Evolutionary conservation across 2,888 invertebrate species (phyloP), one percentile per base, ranked within the genome.

Genomic region (Mythimna albipuncta): DNA sequence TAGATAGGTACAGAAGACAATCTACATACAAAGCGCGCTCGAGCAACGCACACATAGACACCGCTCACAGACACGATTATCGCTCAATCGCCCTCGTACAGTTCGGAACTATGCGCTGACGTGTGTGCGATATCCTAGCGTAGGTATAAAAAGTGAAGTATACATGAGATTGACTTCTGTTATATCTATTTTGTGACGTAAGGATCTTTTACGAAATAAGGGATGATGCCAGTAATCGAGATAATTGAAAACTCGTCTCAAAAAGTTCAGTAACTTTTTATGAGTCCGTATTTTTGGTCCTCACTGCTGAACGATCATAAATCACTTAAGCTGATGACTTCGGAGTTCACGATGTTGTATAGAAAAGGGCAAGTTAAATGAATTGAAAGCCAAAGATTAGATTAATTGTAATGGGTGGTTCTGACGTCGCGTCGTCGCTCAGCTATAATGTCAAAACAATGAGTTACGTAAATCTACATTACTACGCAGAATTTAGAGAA

Each of bases 211-310:
- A n/a, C 5, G 9, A 21, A 50, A 69, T 9, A 41, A 13, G 13
- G 2, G 0, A 38, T 10, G 7, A 13, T 13, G 7, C 32, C 13
- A 47, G 13, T 59, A 54, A 73, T 65, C 26, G 57, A 38, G 57
- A 54, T 59, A 79, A 75, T 54, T 64, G 38, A 63, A 54, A 58
- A 55, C 2, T 10, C 26, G 26, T 52, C 50, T 41, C 32, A 64
- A 55, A 79, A 72, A 41, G 4, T 50, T 47, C 10, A 9, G 44
- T 10, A 78, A 59, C 26, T 71, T 78, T 78, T 71, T 71, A 78
- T 47, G 55, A 62, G 13, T 35, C 11, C 19, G 21, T 47, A 26
- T 72, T 47, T 71, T 64, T 50, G 21, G 32, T 6, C 2, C 41
- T 41, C 38, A 41, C 19, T 63, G 32, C 11, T 55, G 38, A 68